phyloP scores from a whole-genome alignment of 2,797 vertebrate genomes.

The Cuniculus paca region DNA sequence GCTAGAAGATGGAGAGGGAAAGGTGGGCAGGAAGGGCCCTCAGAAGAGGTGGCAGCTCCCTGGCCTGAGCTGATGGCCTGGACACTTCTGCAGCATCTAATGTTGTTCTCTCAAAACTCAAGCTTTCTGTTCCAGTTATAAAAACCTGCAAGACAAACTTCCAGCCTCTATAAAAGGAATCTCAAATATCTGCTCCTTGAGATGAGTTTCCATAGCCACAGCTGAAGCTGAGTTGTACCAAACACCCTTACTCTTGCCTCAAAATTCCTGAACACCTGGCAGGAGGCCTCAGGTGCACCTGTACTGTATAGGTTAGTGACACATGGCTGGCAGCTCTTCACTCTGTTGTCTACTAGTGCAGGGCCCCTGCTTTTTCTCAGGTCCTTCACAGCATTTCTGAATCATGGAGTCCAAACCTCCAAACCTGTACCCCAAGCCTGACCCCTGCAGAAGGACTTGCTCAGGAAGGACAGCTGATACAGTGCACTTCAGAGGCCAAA shows the following conservation, averaged over 20 bases:
- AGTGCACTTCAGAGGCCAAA: not conserved
- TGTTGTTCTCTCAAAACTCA: not conserved
- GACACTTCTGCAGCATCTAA: not conserved
- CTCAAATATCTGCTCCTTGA: not conserved
- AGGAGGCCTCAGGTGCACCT: fast-evolving
- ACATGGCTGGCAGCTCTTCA: not conserved
- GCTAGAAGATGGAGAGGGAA: not conserved
- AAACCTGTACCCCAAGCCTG: not conserved
- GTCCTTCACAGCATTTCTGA: not conserved
- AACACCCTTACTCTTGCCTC: not conserved
- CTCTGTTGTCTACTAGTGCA: not conserved
- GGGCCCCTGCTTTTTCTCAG: not conserved
- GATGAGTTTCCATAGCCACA: not conserved
- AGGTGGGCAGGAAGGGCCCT: not conserved
- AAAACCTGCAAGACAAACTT: not conserved
- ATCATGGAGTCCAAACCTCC: not conserved
- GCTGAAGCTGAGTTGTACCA: not conserved
- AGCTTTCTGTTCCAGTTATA: not conserved
- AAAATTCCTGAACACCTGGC: not conserved
- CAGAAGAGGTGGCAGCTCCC: not conserved
- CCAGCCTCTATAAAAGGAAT: not conserved
- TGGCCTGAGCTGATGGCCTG: fast-evolving
- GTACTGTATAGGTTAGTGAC: fast-evolving
- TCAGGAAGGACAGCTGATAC: not conserved
- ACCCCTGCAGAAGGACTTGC: not conserved